Conservation (phyloP, 1,140 invertebrate genomes). For the Monomorium pharaonis region DNA sequence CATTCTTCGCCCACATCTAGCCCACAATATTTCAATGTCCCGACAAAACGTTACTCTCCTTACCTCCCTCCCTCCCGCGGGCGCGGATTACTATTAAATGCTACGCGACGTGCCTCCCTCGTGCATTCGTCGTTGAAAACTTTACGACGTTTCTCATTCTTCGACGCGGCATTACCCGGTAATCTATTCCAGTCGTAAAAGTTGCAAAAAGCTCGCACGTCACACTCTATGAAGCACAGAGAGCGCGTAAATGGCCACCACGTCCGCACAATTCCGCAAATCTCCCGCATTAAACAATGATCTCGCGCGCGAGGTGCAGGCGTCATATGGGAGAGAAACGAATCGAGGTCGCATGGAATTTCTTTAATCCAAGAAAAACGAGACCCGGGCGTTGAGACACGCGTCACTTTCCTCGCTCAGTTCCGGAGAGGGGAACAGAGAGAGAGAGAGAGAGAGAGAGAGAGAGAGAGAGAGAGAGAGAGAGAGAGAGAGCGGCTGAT, state of each 20-base stretch:
- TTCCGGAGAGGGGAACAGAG: background rate
- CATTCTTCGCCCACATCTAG: constrained; percentile 50
- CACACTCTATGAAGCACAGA: constrained; percentile 1
- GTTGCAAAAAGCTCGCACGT: constrained; percentile 39
- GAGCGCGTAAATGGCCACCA: constrained; percentile 27
- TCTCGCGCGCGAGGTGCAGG: constrained; percentile 1
- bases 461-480: background rate
- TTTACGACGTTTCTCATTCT: constrained; percentile 26
- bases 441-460: too few relatives aligned
- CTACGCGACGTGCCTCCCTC: constrained; percentile 12
- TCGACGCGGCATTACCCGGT: constrained; percentile 2
- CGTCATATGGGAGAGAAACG: constrained; percentile 5
- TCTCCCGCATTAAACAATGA: constrained; percentile 36
- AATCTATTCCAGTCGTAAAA: constrained; percentile 41
- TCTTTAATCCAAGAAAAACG: constrained; percentile 40
- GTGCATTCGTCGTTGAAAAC: constrained; percentile 33
- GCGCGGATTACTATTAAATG: constrained; percentile 35
- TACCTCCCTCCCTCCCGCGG: background rate
- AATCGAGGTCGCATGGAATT: constrained; percentile 45
- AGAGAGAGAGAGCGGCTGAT: background rate
- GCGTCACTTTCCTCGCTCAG: constrained; percentile 37
- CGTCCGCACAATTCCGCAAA: constrained; percentile 40
- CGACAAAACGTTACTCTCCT: constrained; percentile 39
- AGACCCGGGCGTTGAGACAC: background rate
- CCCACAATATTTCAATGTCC: constrained; percentile 54